These are phyloP conservation scores for Caenorhabditis afra DNA, from an alignment of 2,888 invertebrate species.

Conservation along the genomic window DNA sequence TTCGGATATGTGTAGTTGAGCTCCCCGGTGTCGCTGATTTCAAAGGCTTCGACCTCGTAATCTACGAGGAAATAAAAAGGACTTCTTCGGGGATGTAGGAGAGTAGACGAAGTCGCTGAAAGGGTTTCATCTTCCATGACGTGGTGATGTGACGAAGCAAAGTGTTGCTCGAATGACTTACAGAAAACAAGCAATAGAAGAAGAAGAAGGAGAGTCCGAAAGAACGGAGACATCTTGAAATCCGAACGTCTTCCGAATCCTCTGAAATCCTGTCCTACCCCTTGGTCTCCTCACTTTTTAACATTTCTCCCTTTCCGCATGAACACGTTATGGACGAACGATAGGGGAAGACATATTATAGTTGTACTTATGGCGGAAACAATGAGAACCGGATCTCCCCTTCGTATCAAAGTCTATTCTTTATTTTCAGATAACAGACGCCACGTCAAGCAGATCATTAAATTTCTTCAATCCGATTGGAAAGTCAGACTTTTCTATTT, in stretches of 20 bases:
- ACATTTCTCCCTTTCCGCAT: constrained; percentile 17
- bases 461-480: too few relatives aligned
- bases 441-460: too few relatives aligned
- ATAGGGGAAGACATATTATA: constrained; percentile 2
- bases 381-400: constrained; percentile 12
- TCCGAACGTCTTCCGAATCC: too few relatives aligned
- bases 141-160: too few relatives aligned
- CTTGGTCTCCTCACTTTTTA: background rate
- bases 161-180: too few relatives aligned
- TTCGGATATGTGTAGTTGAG: constrained; percentile 47
- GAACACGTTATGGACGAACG: constrained; percentile 16
- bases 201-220: constrained; percentile 16
- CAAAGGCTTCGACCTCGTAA: constrained; percentile 56
- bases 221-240: too few relatives aligned
- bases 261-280: background rate
- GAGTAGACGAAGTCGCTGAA: constrained; percentile 16
- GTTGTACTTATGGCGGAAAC: constrained; percentile 17
- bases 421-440: constrained; percentile 10
- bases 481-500: too few relatives aligned
- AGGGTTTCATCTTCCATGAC: background rate
- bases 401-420: background rate
- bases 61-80: constrained; percentile 56
- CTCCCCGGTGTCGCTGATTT: constrained; percentile 48
- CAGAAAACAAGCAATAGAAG: constrained; percentile 17
- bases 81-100: constrained; percentile 31